Percentiles rank a stretch among this genome's conserved stretches.
Evolutionary conservation across 1,140 invertebrate genomes (phyloP).

Genomic region (Cryptotermes secundus): DNA sequence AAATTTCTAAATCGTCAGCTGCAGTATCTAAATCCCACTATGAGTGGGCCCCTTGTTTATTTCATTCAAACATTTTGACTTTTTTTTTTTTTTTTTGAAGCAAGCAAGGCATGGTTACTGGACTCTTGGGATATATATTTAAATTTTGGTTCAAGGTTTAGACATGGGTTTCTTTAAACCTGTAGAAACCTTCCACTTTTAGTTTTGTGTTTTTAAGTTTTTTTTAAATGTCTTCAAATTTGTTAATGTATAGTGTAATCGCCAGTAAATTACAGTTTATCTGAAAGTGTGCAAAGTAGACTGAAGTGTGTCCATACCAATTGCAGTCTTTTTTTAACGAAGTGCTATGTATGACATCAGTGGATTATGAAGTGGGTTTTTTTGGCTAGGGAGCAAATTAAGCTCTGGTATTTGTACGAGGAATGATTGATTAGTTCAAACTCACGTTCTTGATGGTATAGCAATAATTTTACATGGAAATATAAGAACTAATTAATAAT

Average conservation of each 20-base stretch:
- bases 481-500: not conserved
- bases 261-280: slow-evolving; percentile 32
- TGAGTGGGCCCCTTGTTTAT: slow-evolving; percentile 30
- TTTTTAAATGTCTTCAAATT: slow-evolving; percentile 35
- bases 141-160: slow-evolving; percentile 41
- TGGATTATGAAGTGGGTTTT: slow-evolving; percentile 36
- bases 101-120: slow-evolving; percentile 35
- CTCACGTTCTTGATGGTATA: slow-evolving; percentile 35
- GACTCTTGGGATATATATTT: slow-evolving; percentile 35
- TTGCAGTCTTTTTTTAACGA: slow-evolving; percentile 32
- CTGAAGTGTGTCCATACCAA: slow-evolving; percentile 22
- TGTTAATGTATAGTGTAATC: slow-evolving; percentile 39
- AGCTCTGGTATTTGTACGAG: slow-evolving; percentile 33
- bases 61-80: slow-evolving; percentile 22
- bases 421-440: slow-evolving; percentile 15
- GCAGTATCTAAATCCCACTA: slow-evolving; percentile 30
- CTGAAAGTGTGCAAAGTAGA: slow-evolving; percentile 28
- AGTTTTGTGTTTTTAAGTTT: slow-evolving; percentile 40
- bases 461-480: slow-evolving; percentile 26
- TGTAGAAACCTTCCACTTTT: slow-evolving; percentile 38
- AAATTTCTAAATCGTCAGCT: slow-evolving; percentile 36
- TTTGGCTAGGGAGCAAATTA: slow-evolving; percentile 35
- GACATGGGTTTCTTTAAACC: slow-evolving; percentile 39
- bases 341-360: slow-evolving; percentile 29
- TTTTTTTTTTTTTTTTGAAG: too few relatives aligned